Percentiles rank a stretch among this genome's conserved stretches.
These are phyloP conservation scores for Mormyrus hasselquistii DNA, from an alignment of 2,797 vertebrate species.

Conservation along the genomic window DNA sequence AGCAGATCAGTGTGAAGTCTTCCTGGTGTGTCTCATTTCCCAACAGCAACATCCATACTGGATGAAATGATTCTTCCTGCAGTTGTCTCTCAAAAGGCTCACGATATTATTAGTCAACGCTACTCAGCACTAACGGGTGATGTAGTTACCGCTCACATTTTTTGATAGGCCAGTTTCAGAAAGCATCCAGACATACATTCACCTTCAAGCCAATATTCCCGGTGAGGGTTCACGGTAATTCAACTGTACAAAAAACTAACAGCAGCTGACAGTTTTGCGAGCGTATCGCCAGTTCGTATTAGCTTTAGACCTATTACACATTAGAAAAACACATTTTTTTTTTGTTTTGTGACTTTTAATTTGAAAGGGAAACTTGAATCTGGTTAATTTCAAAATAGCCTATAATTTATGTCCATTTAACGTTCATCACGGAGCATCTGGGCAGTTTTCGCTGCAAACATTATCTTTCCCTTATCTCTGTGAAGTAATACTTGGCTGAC, in stretches of 20 bases:
- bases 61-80: neutral
- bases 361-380: neutral
- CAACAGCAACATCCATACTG: neutral
- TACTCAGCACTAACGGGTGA: neutral
- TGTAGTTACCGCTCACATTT: neutral
- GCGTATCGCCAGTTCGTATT: neutral
- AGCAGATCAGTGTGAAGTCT: neutral
- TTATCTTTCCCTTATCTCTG: conserved; percentile 5
- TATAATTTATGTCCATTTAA: neutral
- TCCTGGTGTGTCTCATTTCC: neutral
- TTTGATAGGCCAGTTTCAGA: neutral
- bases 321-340: neutral
- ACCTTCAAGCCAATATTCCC: neutral
- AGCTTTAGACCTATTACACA: neutral
- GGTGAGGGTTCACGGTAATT: neutral
- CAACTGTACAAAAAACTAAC: neutral
- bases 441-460: neutral
- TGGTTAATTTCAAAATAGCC: neutral
- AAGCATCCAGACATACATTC: neutral
- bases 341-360: neutral
- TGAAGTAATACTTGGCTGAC: conserved; percentile 10
- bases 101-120: neutral
- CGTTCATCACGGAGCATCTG: neutral
- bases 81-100: neutral
- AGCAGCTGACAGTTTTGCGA: neutral